Evolutionary conservation across 2,888 invertebrate genomes (phyloP).

Genomic region (Melanchra persicariae): DNA sequence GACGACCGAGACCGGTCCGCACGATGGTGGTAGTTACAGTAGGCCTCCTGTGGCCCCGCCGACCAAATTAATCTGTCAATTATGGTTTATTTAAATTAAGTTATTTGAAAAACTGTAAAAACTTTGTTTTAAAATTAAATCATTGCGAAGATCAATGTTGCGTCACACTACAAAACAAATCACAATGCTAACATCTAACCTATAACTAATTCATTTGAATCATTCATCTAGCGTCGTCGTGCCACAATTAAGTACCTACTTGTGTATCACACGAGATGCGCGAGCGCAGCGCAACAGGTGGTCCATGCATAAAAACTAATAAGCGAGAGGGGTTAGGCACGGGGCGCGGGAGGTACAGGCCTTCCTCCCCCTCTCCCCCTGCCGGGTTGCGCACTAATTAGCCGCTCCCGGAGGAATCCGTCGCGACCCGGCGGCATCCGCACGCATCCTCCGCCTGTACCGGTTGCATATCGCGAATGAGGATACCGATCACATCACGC

Average conservation of each 20-base stretch:
- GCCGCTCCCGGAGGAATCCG: constrained; percentile 59
- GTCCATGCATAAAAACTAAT: constrained; percentile 67
- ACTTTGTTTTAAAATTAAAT: not conserved
- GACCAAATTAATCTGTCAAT: not conserved
- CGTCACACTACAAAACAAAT: not conserved
- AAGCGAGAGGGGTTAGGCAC: constrained; percentile 38
- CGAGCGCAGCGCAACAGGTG: constrained; percentile 64
- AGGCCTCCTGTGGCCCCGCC: not conserved
- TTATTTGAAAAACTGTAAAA: not conserved
- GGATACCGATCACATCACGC: constrained; percentile 27
- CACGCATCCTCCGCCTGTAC: constrained; percentile 36
- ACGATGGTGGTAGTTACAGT: no score
- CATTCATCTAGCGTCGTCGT: constrained; percentile 16
- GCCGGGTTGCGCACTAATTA: constrained; percentile 35
- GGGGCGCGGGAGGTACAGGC: not conserved
- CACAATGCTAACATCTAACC: not conserved
- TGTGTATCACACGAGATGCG: constrained; percentile 39
- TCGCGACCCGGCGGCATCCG: constrained; percentile 36
- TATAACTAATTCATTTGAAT: constrained; percentile 19
- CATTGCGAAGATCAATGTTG: not conserved
- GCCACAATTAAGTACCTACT: constrained; percentile 7
- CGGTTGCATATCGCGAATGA: constrained; percentile 42
- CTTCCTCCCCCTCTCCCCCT: not conserved
- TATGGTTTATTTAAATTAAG: not conserved
- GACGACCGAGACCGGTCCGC: not conserved